Base-by-base conservation (phyloP, 35 echinoderm and acorn worm species). In the Anneissia japonica region DNA sequence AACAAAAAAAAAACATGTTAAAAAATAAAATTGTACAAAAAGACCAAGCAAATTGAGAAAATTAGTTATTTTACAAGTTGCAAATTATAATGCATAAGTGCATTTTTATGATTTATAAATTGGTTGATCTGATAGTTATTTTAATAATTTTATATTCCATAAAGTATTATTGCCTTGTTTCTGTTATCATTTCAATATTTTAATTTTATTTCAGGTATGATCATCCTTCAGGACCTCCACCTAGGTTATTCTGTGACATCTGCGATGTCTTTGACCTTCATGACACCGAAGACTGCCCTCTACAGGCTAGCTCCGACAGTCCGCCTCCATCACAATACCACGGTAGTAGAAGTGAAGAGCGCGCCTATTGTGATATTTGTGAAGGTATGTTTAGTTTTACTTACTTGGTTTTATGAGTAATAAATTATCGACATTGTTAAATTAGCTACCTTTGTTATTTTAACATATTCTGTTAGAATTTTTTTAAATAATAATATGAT, bases 261-360 rank as follows among this genome's bases (percentile, higher is more conserved):
- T 97, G 95, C 46, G 95, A 97, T 46, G 91, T 93, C 30, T 97
- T 97, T 91, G 95, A 97, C 86, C 89, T 97, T 39, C 95, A 97
- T 46, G 95, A 97, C 34, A 97, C 95, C 0, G 95, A 97, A 89
- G 95, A 97, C 95, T 97, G 95, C 64, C 95, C 95, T 39, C 91
- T 91, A 26, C 95, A 97, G 89, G 91, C 95, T 83, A 97, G 91
- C 28, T 97, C 95, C 2, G 95, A 97, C 76, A 93, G 91, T 84
- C 95, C 95, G 12, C 95, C 95, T 1, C 84, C 91, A n/a, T 88
- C 79, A 16, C 91, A 97, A 86, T 93, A 93, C 82, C 95, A 97
- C 30, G 95, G 95, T 76, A 41, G 73, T 13, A 85, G 89, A 40
- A 76, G 46, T 21, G 95, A 97, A 74, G 89, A 93, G 81, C 80